phyloP scores from a whole-genome alignment of 2,113 vertebrate species.

The Nycticebus coucang region DNA sequence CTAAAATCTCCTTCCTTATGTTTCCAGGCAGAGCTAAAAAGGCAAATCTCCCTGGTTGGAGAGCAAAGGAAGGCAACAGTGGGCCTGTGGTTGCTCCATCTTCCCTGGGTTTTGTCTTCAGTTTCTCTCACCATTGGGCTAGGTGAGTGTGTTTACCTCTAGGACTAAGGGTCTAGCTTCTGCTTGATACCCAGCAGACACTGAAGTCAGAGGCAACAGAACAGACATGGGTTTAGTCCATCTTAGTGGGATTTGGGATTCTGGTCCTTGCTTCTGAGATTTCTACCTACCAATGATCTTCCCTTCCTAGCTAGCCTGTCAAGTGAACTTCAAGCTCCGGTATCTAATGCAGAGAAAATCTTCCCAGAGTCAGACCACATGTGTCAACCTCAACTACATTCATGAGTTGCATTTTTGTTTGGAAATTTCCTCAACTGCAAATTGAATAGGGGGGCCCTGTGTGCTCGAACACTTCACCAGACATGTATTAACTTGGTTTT shows the following conservation, averaged over 20 bases:
- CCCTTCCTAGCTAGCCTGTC: not conserved
- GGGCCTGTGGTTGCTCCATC: fast-evolving
- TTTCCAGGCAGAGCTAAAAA: not conserved
- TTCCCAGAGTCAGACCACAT: not conserved
- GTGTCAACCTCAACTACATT: not conserved
- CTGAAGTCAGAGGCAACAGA: not conserved
- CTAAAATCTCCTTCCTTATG: not conserved
- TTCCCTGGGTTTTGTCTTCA: not conserved
- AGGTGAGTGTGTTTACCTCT: not conserved
- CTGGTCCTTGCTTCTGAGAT: not conserved
- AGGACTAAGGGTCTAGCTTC: not conserved
- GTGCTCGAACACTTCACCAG: not conserved
- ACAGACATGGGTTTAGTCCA: fast-evolving
- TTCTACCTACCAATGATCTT: not conserved
- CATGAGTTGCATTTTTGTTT: not conserved
- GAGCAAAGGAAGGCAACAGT: too few relatives aligned
- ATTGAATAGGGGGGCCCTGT: not conserved
- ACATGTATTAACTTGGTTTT: not conserved
- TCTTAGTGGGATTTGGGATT: not conserved
- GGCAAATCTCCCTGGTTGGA: not conserved
- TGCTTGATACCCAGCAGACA: not conserved
- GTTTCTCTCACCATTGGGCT: not conserved
- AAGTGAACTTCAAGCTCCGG: not conserved
- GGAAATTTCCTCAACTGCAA: not conserved
- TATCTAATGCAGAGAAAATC: not conserved